Evolutionary conservation across 2,113 vertebrate genomes (phyloP).

Genomic region (Xiphophorus hellerii): DNA sequence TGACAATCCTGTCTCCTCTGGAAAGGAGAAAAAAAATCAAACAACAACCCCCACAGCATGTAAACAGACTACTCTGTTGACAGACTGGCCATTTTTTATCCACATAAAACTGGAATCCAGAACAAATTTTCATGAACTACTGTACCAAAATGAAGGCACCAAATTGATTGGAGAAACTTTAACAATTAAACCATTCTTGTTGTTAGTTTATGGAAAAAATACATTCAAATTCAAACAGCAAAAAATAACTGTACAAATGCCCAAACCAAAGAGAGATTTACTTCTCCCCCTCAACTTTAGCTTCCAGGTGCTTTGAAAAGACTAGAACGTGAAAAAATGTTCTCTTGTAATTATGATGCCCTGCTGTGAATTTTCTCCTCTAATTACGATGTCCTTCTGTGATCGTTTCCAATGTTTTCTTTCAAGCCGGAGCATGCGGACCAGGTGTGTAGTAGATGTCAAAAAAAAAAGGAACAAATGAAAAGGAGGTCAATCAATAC

Average conservation of each 20-base stretch:
- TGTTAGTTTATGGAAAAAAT: not conserved
- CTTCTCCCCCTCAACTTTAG: not conserved
- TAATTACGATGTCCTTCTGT: not conserved
- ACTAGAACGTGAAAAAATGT: not conserved
- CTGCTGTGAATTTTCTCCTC: not conserved
- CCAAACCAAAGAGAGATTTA: conserved; percentile 7
- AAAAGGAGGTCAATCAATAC: conserved; percentile 42
- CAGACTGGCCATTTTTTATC: conserved; percentile 10
- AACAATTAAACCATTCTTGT: not conserved
- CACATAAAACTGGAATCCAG: conserved; percentile 3
- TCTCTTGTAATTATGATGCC: conserved; percentile 3
- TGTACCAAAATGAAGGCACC: conserved; percentile 9
- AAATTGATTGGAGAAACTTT: not conserved
- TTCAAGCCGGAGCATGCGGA: not conserved
- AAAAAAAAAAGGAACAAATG: conserved; percentile 19
- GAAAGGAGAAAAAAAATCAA: conserved; percentile 55
- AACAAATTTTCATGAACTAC: not conserved
- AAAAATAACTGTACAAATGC: conserved; percentile 5
- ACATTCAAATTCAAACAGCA: not conserved
- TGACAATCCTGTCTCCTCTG: conserved; percentile 64
- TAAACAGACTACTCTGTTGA: conserved; percentile 37
- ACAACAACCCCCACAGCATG: conserved; percentile 15
- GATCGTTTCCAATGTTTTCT: not conserved
- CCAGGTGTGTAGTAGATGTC: not conserved
- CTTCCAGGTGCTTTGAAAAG: conserved; percentile 10